Evolutionary conservation across 1,140 invertebrate species (phyloP), one percentile per base, ranked within the genome.

Genomic region (Holcopasites calliopsidis): DNA sequence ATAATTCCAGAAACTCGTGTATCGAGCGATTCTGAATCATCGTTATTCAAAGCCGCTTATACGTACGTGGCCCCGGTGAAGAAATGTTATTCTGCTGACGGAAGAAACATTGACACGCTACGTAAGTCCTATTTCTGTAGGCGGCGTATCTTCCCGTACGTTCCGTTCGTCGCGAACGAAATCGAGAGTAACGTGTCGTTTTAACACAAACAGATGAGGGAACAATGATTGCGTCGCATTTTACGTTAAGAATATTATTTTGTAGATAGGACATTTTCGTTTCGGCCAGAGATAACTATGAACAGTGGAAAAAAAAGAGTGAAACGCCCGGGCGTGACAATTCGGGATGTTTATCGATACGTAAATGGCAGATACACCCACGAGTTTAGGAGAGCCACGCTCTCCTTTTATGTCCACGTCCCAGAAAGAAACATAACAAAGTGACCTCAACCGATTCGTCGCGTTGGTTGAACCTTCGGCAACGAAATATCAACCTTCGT

Each of bases 401-500:
- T 61, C 47, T 58, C 55, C 65, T 70, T 70, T 69, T 76, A 60
- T 40, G 42, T 70, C 73, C 38, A 50, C 62, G 35, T 61, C 47
- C 54, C 54, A 52, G 50, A 57, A 57, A 47, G 26, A 28, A 28
- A 40, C n/a, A 13, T 16, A 26, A 62, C 28, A 16, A 44, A 55
- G 38, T 47, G 50, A n/a, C 31, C 44, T 42, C 31, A 26, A 33
- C 38, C 21, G 16, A 54, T 54, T 54, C 61, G 4, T 28, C 50
- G 40, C 6, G 50, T 62, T 58, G 65, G 69, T 38, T 38, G 69
- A 18, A 31, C n/a, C n/a, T 8, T 54, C 44, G 35, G 35, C 38
- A 64, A 64, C 60, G 60, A 72, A 54, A 72, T 62, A 76, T 82
- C 47, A 42, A 42, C 66, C 52, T 33, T 54, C 44, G 35, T 74